Conservation (phyloP, 2,113 vertebrate genomes). For the Paratilapia polleni region DNA sequence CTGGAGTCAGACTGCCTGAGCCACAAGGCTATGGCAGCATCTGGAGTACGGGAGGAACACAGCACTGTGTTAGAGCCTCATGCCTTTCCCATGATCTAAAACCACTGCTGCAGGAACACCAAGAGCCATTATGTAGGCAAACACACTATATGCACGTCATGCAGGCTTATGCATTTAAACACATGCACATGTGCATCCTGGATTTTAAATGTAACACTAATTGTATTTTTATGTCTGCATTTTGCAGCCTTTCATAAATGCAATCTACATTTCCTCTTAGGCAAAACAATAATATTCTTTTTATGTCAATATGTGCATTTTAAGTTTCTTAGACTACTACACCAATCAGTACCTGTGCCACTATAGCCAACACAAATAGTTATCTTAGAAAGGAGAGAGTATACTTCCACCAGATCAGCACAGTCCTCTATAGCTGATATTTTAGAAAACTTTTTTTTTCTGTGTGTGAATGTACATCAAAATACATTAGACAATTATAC, state of each 20-base stretch:
- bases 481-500: not conserved
- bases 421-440: not conserved
- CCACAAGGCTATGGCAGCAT: constrained; percentile 68
- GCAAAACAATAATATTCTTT: not conserved
- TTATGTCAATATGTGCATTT: not conserved
- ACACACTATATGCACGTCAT: constrained; percentile 36
- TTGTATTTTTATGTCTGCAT: not conserved
- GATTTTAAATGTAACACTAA: not conserved
- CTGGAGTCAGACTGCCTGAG: constrained; percentile 59
- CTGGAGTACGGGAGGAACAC: constrained; percentile 63
- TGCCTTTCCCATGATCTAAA: constrained; percentile 78
- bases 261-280: not conserved
- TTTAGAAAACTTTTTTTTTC: not conserved
- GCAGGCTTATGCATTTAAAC: constrained; percentile 40
- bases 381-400: not conserved
- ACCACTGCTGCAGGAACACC: constrained; percentile 62
- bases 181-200: constrained; percentile 27
- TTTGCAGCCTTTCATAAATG: not conserved
- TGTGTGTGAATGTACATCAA: not conserved
- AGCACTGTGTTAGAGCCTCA: constrained; percentile 58
- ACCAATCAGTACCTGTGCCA: not conserved
- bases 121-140: constrained; percentile 57
- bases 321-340: not conserved
- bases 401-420: not conserved
- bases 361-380: not conserved